These are phyloP conservation scores for Tragelaphus imberbis DNA, from an alignment of 2,113 vertebrate species.

Conservation along the genomic window DNA sequence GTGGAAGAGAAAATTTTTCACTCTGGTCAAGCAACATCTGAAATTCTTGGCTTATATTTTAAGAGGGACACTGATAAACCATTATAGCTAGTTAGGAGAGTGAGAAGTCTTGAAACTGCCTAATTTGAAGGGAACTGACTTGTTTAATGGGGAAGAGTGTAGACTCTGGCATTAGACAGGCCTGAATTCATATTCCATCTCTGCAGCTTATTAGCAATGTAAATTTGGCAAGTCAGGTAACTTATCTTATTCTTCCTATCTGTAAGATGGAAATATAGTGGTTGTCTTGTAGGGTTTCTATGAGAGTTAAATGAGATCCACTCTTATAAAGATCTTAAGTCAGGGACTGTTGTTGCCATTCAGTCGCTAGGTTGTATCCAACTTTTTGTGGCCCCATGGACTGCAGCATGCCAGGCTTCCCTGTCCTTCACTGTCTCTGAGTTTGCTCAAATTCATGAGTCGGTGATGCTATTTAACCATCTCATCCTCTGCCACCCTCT, in stretches of 20 bases:
- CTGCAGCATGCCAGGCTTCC: neutral
- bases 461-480: neutral
- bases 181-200: neutral
- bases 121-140: neutral
- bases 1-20: neutral
- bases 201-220: neutral
- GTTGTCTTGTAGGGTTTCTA: neutral
- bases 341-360: neutral
- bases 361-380: accelerated
- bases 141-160: neutral
- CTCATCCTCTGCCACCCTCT: neutral
- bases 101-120: neutral
- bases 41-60: neutral
- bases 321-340: neutral
- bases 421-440: neutral
- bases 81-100: neutral
- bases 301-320: neutral
- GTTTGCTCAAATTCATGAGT: neutral
- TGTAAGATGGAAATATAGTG: neutral
- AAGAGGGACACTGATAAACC: neutral
- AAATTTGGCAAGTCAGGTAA: conserved; percentile 7
- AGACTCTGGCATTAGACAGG: neutral
- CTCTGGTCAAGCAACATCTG: neutral
- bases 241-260: neutral
- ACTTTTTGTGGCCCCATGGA: neutral